phyloP scores from a whole-genome alignment of 2,888 invertebrate species.

The Coenonympha glycerion region DNA sequence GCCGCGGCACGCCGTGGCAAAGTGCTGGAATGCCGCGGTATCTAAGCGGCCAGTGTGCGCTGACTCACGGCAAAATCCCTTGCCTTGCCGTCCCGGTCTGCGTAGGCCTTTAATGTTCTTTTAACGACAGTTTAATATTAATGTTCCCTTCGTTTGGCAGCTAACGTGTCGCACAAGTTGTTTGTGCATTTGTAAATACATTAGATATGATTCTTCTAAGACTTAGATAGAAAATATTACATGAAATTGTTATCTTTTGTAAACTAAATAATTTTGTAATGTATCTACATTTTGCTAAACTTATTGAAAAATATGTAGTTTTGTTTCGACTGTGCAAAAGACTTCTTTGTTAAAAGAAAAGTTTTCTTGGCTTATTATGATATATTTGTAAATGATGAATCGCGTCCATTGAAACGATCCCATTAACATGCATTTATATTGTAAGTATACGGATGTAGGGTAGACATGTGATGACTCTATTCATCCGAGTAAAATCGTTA shows the following conservation, averaged over 20 bases:
- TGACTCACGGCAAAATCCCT: too few relatives aligned
- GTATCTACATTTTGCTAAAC: constrained; percentile 13
- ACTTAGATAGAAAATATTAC: constrained; percentile 58
- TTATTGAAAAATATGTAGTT: background rate
- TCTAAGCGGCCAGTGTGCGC: too few relatives aligned
- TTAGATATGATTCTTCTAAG: constrained; percentile 59
- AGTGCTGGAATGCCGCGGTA: too few relatives aligned
- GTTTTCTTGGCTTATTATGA: too few relatives aligned
- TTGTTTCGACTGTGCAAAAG: constrained; percentile 9
- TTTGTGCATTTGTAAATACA: constrained; percentile 62
- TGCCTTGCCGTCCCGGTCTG: too few relatives aligned
- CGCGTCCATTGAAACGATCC: constrained; percentile 20
- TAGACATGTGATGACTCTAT: too few relatives aligned
- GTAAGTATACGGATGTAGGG: constrained; percentile 8
- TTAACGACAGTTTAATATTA: constrained; percentile 31
- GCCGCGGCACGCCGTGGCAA: too few relatives aligned
- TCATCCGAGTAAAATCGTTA: background rate
- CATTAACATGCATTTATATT: constrained; percentile 1
- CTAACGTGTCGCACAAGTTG: constrained; percentile 53
- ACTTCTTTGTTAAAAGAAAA: too few relatives aligned
- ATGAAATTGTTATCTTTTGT: constrained; percentile 14
- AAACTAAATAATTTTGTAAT: constrained; percentile 9
- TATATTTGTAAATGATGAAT: constrained; percentile 1
- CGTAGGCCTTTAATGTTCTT: too few relatives aligned
- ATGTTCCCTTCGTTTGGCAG: constrained; percentile 67